phyloP scores from a whole-genome alignment of 1,140 invertebrate species.

The Ladona fulva region DNA sequence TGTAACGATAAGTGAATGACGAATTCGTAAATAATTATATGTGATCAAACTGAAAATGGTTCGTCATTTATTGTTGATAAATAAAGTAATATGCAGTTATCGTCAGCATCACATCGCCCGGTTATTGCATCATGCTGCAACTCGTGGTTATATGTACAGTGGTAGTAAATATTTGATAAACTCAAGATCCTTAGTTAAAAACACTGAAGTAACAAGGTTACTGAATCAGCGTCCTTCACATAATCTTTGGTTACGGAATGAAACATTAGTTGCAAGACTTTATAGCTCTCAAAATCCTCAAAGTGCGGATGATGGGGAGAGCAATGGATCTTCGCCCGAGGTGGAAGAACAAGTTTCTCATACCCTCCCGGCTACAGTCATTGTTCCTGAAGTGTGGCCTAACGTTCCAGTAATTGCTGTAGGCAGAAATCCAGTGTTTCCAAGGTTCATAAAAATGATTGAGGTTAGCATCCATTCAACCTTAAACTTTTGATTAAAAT shows the following conservation, averaged over 20 bases:
- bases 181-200: neutral
- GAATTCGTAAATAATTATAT: too few species aligned
- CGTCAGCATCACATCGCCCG: neutral
- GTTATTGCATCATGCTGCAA: neutral
- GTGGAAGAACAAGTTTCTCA: neutral
- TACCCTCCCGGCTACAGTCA: slow-evolving; percentile 70
- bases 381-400: slow-evolving; percentile 95
- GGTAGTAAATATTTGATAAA: neutral
- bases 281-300: neutral
- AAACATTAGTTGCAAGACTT: neutral
- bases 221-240: neutral
- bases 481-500: neutral
- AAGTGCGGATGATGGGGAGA: neutral
- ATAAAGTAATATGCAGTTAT: neutral
- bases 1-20: too few species aligned
- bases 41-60: neutral
- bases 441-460: slow-evolving; percentile 94
- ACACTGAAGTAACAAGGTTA: neutral
- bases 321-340: neutral
- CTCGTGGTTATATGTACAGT: neutral
- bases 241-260: neutral
- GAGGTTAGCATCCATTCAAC: slow-evolving; percentile 52
- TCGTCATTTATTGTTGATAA: neutral
- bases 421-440: slow-evolving; percentile 91
- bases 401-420: slow-evolving; percentile 92